phyloP scores from a whole-genome alignment of 2,113 vertebrate species.

The Tichodroma muraria region DNA sequence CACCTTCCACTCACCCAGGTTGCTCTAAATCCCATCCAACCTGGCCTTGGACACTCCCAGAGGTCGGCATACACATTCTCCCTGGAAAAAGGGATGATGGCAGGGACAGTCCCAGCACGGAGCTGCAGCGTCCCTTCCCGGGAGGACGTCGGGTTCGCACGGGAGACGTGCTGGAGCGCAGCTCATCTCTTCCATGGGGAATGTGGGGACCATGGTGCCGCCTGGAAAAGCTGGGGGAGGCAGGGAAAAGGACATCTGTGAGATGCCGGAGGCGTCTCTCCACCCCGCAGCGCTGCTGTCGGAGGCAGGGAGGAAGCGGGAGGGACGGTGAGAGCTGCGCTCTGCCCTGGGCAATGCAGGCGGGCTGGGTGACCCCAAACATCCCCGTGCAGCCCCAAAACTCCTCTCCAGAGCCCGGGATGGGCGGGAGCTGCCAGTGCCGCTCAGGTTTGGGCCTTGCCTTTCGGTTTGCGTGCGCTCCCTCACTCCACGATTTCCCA shows the following conservation, averaged over 20 bases:
- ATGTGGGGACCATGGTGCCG: accelerated
- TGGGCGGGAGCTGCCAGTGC: not conserved
- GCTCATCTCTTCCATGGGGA: not conserved
- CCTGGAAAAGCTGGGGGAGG: slow-evolving; percentile 24
- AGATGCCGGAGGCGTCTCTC: not conserved
- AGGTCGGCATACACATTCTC: accelerated
- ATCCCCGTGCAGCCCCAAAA: not conserved
- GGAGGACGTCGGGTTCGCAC: accelerated
- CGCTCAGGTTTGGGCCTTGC: not conserved
- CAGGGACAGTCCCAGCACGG: not conserved
- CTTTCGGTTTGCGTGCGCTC: not conserved
- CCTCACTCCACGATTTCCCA: not conserved
- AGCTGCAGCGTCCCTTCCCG: not conserved
- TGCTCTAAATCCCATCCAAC: not conserved
- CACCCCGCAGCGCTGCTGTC: not conserved
- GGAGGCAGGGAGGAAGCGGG: not conserved
- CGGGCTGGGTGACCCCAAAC: not conserved
- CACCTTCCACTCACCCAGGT: not conserved
- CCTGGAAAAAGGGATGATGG: not conserved
- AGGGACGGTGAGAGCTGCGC: not conserved
- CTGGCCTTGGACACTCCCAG: not conserved
- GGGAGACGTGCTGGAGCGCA: accelerated
- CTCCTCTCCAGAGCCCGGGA: not conserved
- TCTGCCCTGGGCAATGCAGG: not conserved
- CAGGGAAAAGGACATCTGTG: slow-evolving; percentile 45